Conservation (phyloP, 2,888 invertebrate species). For the Cerastis rubricosa region DNA sequence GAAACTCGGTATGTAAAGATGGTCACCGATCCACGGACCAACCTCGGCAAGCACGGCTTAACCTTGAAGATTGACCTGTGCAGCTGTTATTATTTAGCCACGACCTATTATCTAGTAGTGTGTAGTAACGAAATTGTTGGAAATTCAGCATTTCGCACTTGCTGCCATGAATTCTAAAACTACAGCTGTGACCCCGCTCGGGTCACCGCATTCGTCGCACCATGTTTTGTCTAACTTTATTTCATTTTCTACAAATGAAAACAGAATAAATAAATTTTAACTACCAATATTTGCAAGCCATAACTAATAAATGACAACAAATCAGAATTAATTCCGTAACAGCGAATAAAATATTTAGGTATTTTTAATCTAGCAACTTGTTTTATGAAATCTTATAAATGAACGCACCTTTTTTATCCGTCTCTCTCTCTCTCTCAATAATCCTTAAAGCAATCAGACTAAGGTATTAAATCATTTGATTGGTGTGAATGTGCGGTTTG, state of each 20-base stretch:
- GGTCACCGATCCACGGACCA: no score
- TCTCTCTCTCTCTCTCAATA: neutral
- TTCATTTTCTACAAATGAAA: slow-evolving; percentile 32
- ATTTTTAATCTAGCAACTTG: slow-evolving; percentile 32
- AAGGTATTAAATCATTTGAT: slow-evolving; percentile 39
- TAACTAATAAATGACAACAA: slow-evolving; percentile 51
- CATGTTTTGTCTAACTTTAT: slow-evolving; percentile 28
- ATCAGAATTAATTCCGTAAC: slow-evolving; percentile 56
- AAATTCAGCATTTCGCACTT: slow-evolving; percentile 16
- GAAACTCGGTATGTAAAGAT: no score
- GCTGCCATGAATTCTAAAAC: neutral
- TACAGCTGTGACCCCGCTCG: neutral
- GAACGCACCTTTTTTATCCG: slow-evolving; percentile 34
- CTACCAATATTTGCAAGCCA: slow-evolving; percentile 34
- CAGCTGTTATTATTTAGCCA: no score
- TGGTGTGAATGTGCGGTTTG: slow-evolving; percentile 5
- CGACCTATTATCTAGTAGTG: no score
- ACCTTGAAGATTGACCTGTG: no score
- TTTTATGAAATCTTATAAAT: slow-evolving; percentile 55
- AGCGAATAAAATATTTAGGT: slow-evolving; percentile 44
- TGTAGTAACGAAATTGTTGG: neutral
- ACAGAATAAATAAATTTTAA: slow-evolving; percentile 42
- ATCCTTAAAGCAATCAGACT: neutral
- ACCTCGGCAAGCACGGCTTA: no score
- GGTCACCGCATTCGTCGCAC: slow-evolving; percentile 35